Evolutionary conservation across 2,888 invertebrate genomes (phyloP).

Genomic region (Arge pagana): DNA sequence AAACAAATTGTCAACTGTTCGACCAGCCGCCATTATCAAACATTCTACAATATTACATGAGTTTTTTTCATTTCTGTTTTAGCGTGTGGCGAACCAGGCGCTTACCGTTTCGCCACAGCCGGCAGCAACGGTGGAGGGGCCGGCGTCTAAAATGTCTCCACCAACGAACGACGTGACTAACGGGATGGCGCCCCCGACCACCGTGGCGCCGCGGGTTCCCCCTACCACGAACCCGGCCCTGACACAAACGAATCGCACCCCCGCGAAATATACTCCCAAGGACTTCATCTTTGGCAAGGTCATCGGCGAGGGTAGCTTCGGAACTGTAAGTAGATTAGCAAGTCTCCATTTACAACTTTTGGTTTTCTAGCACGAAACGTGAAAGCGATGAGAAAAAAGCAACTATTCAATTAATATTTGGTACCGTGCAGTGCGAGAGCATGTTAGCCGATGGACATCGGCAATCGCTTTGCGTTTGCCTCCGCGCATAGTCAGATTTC

Average conservation of each 20-base stretch:
- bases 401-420: neutral
- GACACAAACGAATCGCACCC: constrained; percentile 37
- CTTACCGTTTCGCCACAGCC: constrained; percentile 57
- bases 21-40: neutral
- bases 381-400: neutral
- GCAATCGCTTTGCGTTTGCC: no score
- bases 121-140: constrained; percentile 56
- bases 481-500: no score
- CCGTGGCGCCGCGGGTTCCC: constrained; percentile 60
- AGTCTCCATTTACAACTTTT: no score
- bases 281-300: constrained; percentile 95
- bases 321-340: constrained; percentile 72
- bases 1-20: neutral
- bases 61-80: constrained; percentile 39
- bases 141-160: constrained; percentile 57
- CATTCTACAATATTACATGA: constrained; percentile 16
- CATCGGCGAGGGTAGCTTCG: constrained; percentile 97
- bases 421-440: no score
- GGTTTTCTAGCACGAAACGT: neutral
- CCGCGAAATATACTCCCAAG: constrained; percentile 74
- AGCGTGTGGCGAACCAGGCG: constrained; percentile 58
- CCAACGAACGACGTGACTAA: constrained; percentile 65
- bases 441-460: no score
- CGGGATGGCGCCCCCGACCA: constrained; percentile 61
- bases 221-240: constrained; percentile 58